phyloP scores from a whole-genome alignment of 2,888 invertebrate species.

The Drosophila picticornis region DNA sequence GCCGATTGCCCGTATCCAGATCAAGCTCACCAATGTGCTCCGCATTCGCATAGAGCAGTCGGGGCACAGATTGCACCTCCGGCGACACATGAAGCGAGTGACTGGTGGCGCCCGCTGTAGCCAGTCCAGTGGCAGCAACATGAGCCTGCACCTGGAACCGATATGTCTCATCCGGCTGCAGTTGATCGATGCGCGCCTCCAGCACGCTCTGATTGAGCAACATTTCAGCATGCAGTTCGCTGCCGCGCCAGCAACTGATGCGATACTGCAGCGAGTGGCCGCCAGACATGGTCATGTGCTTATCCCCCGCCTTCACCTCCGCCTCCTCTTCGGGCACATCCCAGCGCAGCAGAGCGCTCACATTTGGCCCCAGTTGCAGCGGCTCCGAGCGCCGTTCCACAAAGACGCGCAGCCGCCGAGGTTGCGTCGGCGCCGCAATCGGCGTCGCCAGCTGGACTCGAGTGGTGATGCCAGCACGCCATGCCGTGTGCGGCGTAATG shows the following conservation, averaged over 20 bases:
- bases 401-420: conserved; percentile 90
- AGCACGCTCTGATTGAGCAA: conserved; percentile 70
- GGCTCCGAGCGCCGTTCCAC: conserved; percentile 87
- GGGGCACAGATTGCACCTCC: conserved; percentile 92
- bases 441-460: conserved; percentile 90
- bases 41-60: conserved; percentile 90
- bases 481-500: conserved; percentile 93
- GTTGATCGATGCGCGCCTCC: conserved; percentile 86
- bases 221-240: conserved; percentile 70
- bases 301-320: not conserved
- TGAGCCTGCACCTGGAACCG: conserved; percentile 91
- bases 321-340: conserved; percentile 87
- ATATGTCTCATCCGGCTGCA: conserved; percentile 88
- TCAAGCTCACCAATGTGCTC: conserved; percentile 92
- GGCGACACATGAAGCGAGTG: conserved; percentile 89
- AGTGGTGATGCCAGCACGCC: conserved; percentile 91
- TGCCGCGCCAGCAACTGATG: conserved; percentile 88
- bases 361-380: conserved; percentile 67
- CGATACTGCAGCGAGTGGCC: conserved; percentile 87
- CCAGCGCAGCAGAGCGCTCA: conserved; percentile 92
- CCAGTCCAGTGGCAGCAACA: conserved; percentile 92
- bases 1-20: conserved; percentile 89
- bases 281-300: conserved; percentile 4
- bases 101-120: conserved; percentile 89
- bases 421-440: conserved; percentile 92